Base-by-base conservation (phyloP, 37 sponge, comb jelly and placozoan genomes). In the Tethya wilhelma region DNA sequence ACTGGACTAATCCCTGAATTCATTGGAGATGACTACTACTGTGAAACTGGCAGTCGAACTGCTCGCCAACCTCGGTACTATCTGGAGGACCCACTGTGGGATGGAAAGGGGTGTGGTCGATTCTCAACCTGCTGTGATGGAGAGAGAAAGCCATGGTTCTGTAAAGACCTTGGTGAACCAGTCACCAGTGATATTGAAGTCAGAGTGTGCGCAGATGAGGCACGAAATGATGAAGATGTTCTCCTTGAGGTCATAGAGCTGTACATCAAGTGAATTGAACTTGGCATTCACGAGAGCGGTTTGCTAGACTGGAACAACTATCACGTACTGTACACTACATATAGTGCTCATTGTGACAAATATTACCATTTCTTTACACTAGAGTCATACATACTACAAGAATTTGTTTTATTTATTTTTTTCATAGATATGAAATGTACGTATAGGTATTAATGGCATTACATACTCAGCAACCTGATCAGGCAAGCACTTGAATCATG, bases 71-170 rank as follows among this genome's bases (percentile, higher is more conserved):
- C 39, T 23, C 43, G 29, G 5, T 39, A 41, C 6, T 81, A 72
- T 29, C 37, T 33, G 20, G 73, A 81, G 32, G 82, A 81, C 45
- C 82, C 82, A 28, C 71, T 81, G 32, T 81, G 82, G 82, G 82
- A 81, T 59, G 73, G 82, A 26, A n/a, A 81, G 62, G 82, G 82
- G 25, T 80, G 80, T 69, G 71, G 71, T 0, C 19, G 38, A 37
- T 68, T 55, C 31, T 67, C 69, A 37, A 69, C 59, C 56, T 80
- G 80, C 70, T 80, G 80, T 68, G 70, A 80, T 12, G 80, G 80
- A 8, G 57, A 56, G 11, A 72, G 56, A 33, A 72, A 72, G 73
- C 73, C 73, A 19, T 80, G 70, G 70, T 80, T 80, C 70, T 44
- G 45, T 28, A 80, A 80, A 41, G 70, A 80, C 5, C 56, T 80